Evolutionary conservation across 2,113 vertebrate genomes (phyloP), one percentile per base, ranked within the genome.

Genomic region (Todiramphus chloris): DNA sequence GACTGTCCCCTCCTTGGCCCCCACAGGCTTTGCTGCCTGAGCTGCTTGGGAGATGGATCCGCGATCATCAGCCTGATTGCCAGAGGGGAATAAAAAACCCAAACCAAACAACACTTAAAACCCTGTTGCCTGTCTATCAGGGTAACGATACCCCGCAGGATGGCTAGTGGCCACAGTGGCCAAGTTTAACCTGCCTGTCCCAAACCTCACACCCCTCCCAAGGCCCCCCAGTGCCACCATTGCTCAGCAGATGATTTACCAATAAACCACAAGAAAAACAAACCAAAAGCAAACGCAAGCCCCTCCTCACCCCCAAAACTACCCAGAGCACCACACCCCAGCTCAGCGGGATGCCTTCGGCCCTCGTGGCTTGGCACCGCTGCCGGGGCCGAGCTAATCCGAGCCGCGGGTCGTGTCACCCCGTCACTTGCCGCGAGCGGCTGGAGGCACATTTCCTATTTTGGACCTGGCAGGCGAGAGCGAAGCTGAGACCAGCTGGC

Each of bases 361-460:
- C 5, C 68, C 51, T 50, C 0, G 0, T 2, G 3, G 35, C 93
- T 94, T 94, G 92, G 92, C 90, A 43, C 21, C 0, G 0, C 64
- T 83, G 76, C 92, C 93, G 48, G 60, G 82, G 35, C 81, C 0
- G 0, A 60, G 83, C 89, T 88, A 70, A 86, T 75, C n/a, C 41
- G 51, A 86, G 85, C 35, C 13, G 11, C 2, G 6, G 88, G 92
- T 83, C 3, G 0, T 16, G 73, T n/a, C 27, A 31, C 81, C 81
- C 80, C 20, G 70, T 68, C 68, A 17, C 85, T 96, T 6, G 75
- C 83, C 35, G 55, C 1, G 48, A 90, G 83, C 80, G 87, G 90
- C 92, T 84, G 83, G 79, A 92, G 16, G 8, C 83, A 92, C 7
- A 89, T 89, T 92, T 81, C 96, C 92, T 96, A 95, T 93, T 96